These are phyloP conservation scores for Bellardia pandia DNA, from an alignment of 2,888 invertebrate genomes.

Conservation along the genomic window DNA sequence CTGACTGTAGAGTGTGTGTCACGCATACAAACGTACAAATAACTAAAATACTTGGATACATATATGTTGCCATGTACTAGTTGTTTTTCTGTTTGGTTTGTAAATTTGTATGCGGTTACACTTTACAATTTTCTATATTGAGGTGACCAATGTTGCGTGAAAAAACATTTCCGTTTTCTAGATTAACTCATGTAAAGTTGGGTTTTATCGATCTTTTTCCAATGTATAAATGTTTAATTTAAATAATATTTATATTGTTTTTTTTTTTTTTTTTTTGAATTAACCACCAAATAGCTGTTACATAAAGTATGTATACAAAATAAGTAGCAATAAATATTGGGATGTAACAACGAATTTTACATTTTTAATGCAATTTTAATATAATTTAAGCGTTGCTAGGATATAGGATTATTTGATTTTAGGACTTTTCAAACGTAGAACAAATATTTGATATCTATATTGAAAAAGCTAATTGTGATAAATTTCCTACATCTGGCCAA, in stretches of 20 bases:
- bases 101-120: conserved; percentile 52
- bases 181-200: not conserved
- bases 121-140: conserved; percentile 22
- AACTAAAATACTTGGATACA: not conserved
- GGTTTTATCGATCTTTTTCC: not conserved
- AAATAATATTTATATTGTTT: not conserved
- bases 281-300: not conserved
- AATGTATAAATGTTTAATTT: conserved; percentile 4
- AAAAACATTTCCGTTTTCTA: conserved; percentile 36
- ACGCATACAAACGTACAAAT: not conserved
- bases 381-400: too few relatives aligned
- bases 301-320: not conserved
- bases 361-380: not conserved
- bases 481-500: conserved; percentile 35
- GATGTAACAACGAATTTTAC: too few relatives aligned
- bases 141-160: conserved; percentile 58
- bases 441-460: too few relatives aligned
- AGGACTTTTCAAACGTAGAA: too few relatives aligned
- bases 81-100: conserved; percentile 36
- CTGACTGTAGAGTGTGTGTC: conserved; percentile 10
- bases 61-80: conserved; percentile 4
- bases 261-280: not conserved
- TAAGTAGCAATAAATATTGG: not conserved
- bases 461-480: too few relatives aligned
- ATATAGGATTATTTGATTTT: too few relatives aligned